phyloP scores from a whole-genome alignment of 37 sponge, comb jelly and placozoan species.

The Spongia lamella region DNA sequence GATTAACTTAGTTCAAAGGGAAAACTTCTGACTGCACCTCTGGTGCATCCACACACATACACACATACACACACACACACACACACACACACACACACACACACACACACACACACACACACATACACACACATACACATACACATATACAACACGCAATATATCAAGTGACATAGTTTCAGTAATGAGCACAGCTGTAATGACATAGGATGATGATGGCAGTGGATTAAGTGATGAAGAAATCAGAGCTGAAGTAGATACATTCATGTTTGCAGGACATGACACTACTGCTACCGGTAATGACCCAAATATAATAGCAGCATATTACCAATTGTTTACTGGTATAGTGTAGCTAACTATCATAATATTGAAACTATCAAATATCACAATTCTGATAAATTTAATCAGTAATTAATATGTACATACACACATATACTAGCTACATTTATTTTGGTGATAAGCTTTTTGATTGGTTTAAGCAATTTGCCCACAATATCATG shows the following conservation, averaged over 20 bases:
- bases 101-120: conserved; percentile 7
- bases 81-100: not conserved
- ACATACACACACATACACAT: not conserved
- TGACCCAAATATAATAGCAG: not conserved
- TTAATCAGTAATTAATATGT: too few species aligned
- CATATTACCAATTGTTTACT: conserved; percentile 7
- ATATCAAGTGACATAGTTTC: too few species aligned
- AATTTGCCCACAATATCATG: not conserved
- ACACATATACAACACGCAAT: too few species aligned
- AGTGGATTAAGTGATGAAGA: conserved; percentile 54
- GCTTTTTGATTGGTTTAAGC: too few species aligned
- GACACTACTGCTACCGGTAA: conserved; percentile 85
- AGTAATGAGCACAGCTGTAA: too few species aligned
- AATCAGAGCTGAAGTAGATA: conserved; percentile 90
- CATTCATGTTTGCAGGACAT: conserved; percentile 95
- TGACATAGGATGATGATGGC: conserved; percentile 14
- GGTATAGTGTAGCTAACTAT: not conserved
- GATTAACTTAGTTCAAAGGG: too few species aligned
- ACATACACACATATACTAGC: too few species aligned
- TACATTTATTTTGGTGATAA: too few species aligned
- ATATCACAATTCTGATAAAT: not conserved
- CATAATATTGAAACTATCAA: not conserved
- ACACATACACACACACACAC: not conserved
- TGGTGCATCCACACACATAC: not conserved
- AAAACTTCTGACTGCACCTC: too few species aligned